These are phyloP conservation scores for Drosophila rufa DNA, from an alignment of 1,140 invertebrate genomes.

Conservation along the genomic window DNA sequence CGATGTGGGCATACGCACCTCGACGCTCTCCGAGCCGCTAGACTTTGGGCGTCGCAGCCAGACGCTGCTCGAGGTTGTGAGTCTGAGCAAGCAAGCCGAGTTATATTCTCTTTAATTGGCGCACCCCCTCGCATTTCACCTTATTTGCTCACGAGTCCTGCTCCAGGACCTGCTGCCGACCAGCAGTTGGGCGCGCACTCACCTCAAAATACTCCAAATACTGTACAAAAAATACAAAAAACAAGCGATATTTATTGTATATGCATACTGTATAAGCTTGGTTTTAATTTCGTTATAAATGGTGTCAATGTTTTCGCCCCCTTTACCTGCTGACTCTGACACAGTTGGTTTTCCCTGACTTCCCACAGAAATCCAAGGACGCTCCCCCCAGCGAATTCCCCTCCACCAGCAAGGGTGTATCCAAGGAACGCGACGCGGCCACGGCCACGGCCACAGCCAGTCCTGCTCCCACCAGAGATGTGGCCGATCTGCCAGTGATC, in stretches of 20 bases:
- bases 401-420: conserved; percentile 76
- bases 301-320: conserved; percentile 47
- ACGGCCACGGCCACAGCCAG: conserved; percentile 11
- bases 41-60: conserved; percentile 82
- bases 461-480: conserved; percentile 45
- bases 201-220: conserved; percentile 18
- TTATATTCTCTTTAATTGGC: conserved; percentile 65
- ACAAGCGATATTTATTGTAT: conserved; percentile 28
- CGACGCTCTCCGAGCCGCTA: conserved; percentile 85
- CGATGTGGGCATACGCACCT: conserved; percentile 68
- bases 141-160: conserved; percentile 48
- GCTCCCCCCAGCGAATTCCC: conserved; percentile 66
- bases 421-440: conserved; percentile 65
- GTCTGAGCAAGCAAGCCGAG: conserved; percentile 57
- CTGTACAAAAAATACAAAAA: conserved; percentile 28
- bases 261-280: conserved; percentile 59
- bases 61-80: conserved; percentile 76
- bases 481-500: conserved; percentile 62
- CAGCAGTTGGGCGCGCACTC: conserved; percentile 64
- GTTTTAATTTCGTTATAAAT: conserved; percentile 48
- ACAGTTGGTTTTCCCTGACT: conserved; percentile 4
- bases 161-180: conserved; percentile 49
- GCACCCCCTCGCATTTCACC: conserved; percentile 52
- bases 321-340: not conserved
- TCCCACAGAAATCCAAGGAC: conserved; percentile 69